phyloP scores from a whole-genome alignment of 1,140 invertebrate genomes.

The Drosophila insularis region DNA sequence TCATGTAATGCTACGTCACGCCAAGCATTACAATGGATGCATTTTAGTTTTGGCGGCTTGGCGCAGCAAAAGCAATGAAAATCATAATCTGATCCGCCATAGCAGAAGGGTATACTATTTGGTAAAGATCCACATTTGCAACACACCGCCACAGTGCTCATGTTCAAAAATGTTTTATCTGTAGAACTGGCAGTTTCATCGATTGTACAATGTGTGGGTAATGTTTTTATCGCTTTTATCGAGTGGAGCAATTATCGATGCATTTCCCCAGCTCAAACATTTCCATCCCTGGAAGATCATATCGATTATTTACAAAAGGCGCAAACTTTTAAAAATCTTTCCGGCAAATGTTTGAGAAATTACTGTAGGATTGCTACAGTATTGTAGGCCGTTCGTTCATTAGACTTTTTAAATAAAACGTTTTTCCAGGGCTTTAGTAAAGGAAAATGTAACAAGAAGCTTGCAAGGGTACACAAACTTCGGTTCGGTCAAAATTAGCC shows the following conservation, averaged over 20 bases:
- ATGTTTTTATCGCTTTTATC: neutral
- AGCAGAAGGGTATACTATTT: neutral
- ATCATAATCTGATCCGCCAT: neutral
- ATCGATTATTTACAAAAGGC: neutral
- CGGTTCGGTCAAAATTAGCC: too few relatives aligned
- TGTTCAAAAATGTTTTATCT: neutral
- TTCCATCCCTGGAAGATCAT: neutral
- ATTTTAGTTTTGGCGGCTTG: constrained; percentile 31
- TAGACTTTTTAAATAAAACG: too few relatives aligned
- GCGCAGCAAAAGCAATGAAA: constrained; percentile 45
- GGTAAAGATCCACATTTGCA: constrained; percentile 26
- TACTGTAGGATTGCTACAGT: too few relatives aligned
- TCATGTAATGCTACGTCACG: neutral
- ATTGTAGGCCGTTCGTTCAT: too few relatives aligned
- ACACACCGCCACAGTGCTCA: constrained; percentile 4
- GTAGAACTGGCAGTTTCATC: too few relatives aligned
- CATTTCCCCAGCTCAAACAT: too few relatives aligned
- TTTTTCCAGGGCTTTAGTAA: too few relatives aligned
- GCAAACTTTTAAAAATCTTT: neutral
- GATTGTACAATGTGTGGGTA: too few relatives aligned
- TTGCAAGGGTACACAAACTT: too few relatives aligned
- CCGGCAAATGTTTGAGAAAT: too few relatives aligned
- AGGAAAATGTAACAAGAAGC: too few relatives aligned
- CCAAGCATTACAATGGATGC: constrained; percentile 32
- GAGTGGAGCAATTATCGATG: too few relatives aligned